Evolutionary conservation across 1,140 invertebrate species (phyloP).

Genomic region (Polypedilum pembai): DNA sequence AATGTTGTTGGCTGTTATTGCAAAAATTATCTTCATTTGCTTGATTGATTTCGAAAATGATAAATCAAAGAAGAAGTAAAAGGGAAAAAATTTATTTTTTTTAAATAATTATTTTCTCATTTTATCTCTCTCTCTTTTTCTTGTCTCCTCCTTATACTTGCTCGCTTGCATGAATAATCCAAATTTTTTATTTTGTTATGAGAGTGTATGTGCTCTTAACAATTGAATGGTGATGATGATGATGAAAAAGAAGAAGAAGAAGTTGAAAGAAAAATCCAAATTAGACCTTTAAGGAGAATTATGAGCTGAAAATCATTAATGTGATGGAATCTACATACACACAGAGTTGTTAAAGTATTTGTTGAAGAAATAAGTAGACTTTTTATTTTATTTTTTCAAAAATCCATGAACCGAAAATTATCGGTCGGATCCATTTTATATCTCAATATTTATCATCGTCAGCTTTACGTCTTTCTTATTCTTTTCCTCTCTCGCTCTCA

Average conservation of each 20-base stretch:
- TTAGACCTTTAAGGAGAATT: slow-evolving; percentile 25
- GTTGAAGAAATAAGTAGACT: slow-evolving; percentile 3
- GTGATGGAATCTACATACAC: not conserved
- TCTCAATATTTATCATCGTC: slow-evolving; percentile 23
- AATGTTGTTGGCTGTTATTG: not conserved
- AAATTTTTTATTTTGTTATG: not conserved
- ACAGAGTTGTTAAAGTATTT: too few species aligned
- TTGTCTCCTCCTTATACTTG: not conserved
- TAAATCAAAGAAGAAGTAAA: slow-evolving; percentile 4
- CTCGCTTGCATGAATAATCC: slow-evolving; percentile 7
- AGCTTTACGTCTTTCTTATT: not conserved
- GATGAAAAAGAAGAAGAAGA: not conserved
- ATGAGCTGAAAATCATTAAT: slow-evolving; percentile 19
- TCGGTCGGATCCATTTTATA: slow-evolving; percentile 5
- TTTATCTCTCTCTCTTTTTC: not conserved
- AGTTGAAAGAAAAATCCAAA: not conserved
- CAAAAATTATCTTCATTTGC: slow-evolving; percentile 15
- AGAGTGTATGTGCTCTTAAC: not conserved
- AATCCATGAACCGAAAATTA: slow-evolving; percentile 15
- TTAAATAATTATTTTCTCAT: not conserved
- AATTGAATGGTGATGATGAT: not conserved
- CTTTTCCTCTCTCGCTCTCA: not conserved
- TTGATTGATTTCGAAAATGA: slow-evolving; percentile 24
- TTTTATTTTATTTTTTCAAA: not conserved
- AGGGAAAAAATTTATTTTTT: not conserved